A percentile compares a stretch with the other conserved stretches of the same genome.
Evolutionary conservation across 1,140 invertebrate species (phyloP).

Genomic region (Zaprionus lachaisei): DNA sequence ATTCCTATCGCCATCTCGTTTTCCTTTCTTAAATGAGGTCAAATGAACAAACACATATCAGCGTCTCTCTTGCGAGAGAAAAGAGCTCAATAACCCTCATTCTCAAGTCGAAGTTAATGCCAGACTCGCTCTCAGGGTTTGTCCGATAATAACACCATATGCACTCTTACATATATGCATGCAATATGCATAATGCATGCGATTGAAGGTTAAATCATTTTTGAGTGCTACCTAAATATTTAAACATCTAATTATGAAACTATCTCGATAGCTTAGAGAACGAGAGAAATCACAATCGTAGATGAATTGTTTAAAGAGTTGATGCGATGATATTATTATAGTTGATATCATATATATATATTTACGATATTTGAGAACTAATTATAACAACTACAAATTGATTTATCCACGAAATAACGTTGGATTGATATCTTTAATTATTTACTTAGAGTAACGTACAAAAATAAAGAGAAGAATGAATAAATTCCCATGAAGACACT

Average conservation of each 20-base stretch:
- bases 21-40: constrained; percentile 32
- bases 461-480: neutral
- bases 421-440: neutral
- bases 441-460: neutral
- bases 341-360: too few relatives aligned
- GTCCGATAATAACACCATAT: constrained; percentile 15
- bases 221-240: constrained; percentile 23
- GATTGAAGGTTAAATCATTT: constrained; percentile 33
- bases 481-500: neutral
- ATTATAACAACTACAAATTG: neutral
- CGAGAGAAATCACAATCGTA: too few relatives aligned
- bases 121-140: constrained; percentile 6
- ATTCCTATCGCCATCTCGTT: neutral
- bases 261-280: neutral
- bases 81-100: constrained; percentile 40
- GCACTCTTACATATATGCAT: neutral
- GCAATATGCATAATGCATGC: neutral
- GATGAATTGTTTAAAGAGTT: constrained; percentile 1
- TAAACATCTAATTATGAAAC: constrained; percentile 31
- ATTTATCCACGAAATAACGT: neutral
- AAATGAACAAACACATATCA: constrained; percentile 25
- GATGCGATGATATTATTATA: neutral
- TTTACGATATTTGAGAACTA: too few relatives aligned
- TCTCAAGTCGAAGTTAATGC: constrained; percentile 19
- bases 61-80: neutral